Evolutionary conservation across 2,113 vertebrate species (phyloP).

Genomic region (Indicator indicator): DNA sequence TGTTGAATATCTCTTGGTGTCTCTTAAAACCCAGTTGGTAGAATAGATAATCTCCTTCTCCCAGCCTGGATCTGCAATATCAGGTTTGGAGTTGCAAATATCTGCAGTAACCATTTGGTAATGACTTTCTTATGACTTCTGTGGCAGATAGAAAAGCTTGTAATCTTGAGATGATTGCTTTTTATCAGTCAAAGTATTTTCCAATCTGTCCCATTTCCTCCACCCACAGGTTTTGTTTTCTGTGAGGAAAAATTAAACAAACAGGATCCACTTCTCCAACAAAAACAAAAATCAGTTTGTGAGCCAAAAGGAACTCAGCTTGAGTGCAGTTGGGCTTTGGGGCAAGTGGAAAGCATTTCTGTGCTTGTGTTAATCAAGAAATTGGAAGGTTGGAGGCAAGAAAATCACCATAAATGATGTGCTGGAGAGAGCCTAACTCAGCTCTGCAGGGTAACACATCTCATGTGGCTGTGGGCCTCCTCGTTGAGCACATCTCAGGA

Average conservation of each 20-base stretch:
- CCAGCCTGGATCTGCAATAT: background rate
- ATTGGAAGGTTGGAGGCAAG: background rate
- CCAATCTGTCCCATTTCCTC: slow-evolving; percentile 45
- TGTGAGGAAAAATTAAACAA: slow-evolving; percentile 27
- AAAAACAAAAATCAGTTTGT: background rate
- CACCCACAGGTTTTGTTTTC: slow-evolving; percentile 47
- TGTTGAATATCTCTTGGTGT: background rate
- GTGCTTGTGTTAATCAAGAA: background rate
- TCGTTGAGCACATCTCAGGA: background rate
- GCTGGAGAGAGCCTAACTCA: background rate
- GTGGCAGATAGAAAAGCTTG: background rate
- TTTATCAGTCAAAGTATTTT: slow-evolving; percentile 51
- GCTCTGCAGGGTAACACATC: background rate
- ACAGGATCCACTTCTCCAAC: slow-evolving; percentile 20
- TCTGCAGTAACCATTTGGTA: background rate
- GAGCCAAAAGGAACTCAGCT: background rate
- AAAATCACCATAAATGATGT: background rate
- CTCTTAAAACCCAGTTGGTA: background rate
- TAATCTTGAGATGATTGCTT: background rate
- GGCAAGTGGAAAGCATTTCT: background rate
- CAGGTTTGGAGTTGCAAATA: background rate
- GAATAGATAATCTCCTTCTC: background rate
- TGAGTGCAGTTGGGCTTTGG: background rate
- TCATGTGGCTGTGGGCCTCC: background rate
- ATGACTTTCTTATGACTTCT: slow-evolving; percentile 34